These are phyloP conservation scores for Acanthosoma haemorrhoidale DNA, from an alignment of 2,888 invertebrate species.

Conservation along the genomic window DNA sequence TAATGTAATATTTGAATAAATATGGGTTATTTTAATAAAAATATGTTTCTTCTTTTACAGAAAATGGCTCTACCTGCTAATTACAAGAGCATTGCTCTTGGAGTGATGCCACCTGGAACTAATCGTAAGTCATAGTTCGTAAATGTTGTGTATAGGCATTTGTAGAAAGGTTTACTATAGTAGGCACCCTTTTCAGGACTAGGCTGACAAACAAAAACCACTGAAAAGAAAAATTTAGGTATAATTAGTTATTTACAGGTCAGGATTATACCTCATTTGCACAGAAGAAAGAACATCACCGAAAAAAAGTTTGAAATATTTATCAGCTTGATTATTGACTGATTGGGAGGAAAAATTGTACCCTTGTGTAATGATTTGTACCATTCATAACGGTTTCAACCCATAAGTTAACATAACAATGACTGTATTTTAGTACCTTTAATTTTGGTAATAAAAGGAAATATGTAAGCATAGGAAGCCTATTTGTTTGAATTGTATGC, in stretches of 20 bases:
- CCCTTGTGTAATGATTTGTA: too few species aligned
- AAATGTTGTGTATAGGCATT: constrained; percentile 34
- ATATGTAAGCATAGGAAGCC: too few species aligned
- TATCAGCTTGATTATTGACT: too few species aligned
- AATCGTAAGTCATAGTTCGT: constrained; percentile 45
- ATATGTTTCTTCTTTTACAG: constrained; percentile 1
- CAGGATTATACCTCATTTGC: background rate
- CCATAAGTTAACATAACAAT: too few species aligned
- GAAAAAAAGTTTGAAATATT: background rate
- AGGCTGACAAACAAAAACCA: background rate
- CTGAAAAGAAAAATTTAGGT: background rate
- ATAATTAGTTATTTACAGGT: background rate
- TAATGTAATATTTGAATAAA: background rate
- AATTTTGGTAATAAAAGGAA: too few species aligned
- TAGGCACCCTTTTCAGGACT: too few species aligned
- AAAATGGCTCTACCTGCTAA: constrained; percentile 74
- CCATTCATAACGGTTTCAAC: too few species aligned
- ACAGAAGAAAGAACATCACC: background rate
- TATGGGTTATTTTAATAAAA: background rate
- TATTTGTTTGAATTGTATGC: too few species aligned
- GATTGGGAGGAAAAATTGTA: too few species aligned
- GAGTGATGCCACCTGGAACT: constrained; percentile 32
- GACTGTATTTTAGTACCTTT: too few species aligned
- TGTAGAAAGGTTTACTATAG: background rate
- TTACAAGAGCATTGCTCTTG: constrained; percentile 70